A percentile compares a stretch with the other conserved stretches of the same genome.
phyloP scores from a whole-genome alignment of 1,140 invertebrate genomes.

The Limonius californicus region DNA sequence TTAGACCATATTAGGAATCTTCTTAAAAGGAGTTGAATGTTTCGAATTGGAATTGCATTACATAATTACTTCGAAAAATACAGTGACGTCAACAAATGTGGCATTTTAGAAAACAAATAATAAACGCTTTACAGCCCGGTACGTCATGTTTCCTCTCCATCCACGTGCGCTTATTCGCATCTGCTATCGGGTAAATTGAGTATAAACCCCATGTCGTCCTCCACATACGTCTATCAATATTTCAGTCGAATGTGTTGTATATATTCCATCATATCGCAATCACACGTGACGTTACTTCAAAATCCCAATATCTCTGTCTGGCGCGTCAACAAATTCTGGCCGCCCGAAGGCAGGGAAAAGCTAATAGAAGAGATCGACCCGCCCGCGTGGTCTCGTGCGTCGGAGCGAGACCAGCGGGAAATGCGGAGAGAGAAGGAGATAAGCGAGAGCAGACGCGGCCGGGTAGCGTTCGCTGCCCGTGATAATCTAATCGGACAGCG shows the following conservation, averaged over 20 bases:
- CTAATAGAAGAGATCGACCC: conserved; percentile 11
- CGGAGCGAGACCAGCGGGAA: not conserved
- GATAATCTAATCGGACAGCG: conserved; percentile 37
- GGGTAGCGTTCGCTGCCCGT: conserved; percentile 20
- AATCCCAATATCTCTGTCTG: conserved; percentile 13
- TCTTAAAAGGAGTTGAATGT: too few species aligned
- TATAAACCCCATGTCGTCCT: not conserved
- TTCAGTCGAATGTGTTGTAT: conserved; percentile 10
- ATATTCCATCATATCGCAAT: conserved; percentile 3
- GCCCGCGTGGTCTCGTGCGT: not conserved
- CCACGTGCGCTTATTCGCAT: not conserved
- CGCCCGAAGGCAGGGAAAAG: conserved; percentile 5
- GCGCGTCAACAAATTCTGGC: conserved; percentile 10
- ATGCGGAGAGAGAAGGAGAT: not conserved
- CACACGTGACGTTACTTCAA: conserved; percentile 13
- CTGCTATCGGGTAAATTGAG: conserved; percentile 6
- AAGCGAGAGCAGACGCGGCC: not conserved
- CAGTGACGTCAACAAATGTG: too few species aligned
- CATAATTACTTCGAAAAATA: too few species aligned
- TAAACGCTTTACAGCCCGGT: too few species aligned
- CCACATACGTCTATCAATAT: conserved; percentile 9
- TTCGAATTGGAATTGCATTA: too few species aligned
- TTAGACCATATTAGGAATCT: too few species aligned
- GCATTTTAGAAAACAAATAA: too few species aligned
- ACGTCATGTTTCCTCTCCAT: too few species aligned